Percentiles rank a stretch among this genome's conserved stretches.
Conservation (phyloP, 1,140 invertebrate genomes). For the Propsilocerus akamusi region DNA sequence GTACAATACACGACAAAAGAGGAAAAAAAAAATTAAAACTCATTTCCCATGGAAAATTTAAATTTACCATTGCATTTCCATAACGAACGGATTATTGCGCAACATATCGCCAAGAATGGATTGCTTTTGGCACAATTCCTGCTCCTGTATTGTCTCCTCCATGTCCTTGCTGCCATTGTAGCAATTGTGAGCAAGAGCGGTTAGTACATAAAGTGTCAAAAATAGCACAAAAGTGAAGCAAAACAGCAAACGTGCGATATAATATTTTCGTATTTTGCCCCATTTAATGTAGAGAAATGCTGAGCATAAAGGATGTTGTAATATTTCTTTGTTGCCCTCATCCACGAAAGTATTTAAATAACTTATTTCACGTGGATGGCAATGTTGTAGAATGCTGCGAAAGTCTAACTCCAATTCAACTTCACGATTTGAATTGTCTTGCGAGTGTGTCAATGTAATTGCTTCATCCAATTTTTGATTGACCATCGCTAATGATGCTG, state of each 20-base stretch:
- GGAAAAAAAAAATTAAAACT: too few relatives aligned
- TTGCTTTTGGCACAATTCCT: slow-evolving; percentile 50
- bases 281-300: slow-evolving; percentile 71
- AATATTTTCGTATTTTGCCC: slow-evolving; percentile 77
- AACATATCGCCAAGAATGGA: slow-evolving; percentile 51
- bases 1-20: too few relatives aligned
- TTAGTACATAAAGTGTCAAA: slow-evolving; percentile 55
- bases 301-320: slow-evolving; percentile 64
- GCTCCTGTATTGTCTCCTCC: slow-evolving; percentile 43
- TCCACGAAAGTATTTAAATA: slow-evolving; percentile 67
- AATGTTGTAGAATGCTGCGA: slow-evolving; percentile 55
- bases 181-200: slow-evolving; percentile 55
- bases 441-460: slow-evolving; percentile 54
- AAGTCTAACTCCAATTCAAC: slow-evolving; percentile 67
- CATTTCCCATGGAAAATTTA: too few relatives aligned
- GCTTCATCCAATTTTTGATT: slow-evolving; percentile 56
- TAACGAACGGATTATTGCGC: slow-evolving; percentile 45
- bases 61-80: slow-evolving; percentile 54
- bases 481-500: slow-evolving; percentile 56
- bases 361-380: slow-evolving; percentile 57
- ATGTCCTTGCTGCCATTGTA: slow-evolving; percentile 54
- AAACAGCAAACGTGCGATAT: slow-evolving; percentile 56
- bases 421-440: slow-evolving; percentile 54
- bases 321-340: slow-evolving; percentile 63
- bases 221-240: slow-evolving; percentile 63